phyloP scores from a whole-genome alignment of 2,113 vertebrate genomes.

The Canis aureus region DNA sequence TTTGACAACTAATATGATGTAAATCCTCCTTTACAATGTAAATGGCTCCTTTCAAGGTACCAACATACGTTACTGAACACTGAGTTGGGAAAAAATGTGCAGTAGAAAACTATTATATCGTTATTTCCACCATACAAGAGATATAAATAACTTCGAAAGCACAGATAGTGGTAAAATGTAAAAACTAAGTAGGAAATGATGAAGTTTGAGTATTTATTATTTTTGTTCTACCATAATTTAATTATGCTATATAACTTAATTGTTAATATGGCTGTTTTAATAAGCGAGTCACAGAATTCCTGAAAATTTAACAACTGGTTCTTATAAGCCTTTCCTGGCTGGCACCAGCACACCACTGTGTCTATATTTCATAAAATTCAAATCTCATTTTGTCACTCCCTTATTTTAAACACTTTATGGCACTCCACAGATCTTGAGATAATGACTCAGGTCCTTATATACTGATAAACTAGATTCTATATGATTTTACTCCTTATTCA shows the following conservation, averaged over 20 bases:
- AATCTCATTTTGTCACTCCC: background rate
- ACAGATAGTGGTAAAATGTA: background rate
- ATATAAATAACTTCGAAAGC: background rate
- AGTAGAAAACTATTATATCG: background rate
- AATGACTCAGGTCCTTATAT: background rate
- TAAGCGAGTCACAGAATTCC: background rate
- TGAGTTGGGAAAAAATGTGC: background rate
- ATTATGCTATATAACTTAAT: background rate
- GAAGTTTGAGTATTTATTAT: background rate
- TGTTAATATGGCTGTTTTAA: constrained; percentile 5
- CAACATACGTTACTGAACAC: background rate
- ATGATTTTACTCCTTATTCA: background rate
- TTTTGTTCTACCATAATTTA: constrained; percentile 1
- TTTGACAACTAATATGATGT: background rate
- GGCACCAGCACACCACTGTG: background rate
- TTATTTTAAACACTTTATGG: background rate
- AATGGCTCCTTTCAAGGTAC: background rate
- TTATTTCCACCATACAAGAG: background rate
- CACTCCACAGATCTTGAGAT: background rate
- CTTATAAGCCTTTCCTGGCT: background rate
- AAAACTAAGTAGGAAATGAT: constrained; percentile 9
- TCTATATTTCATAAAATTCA: constrained; percentile 4
- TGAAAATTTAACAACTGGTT: background rate
- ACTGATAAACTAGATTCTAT: background rate
- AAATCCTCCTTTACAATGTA: background rate